Conservation (phyloP, 2,888 invertebrate species). For the Macroteleia sp. region DNA sequence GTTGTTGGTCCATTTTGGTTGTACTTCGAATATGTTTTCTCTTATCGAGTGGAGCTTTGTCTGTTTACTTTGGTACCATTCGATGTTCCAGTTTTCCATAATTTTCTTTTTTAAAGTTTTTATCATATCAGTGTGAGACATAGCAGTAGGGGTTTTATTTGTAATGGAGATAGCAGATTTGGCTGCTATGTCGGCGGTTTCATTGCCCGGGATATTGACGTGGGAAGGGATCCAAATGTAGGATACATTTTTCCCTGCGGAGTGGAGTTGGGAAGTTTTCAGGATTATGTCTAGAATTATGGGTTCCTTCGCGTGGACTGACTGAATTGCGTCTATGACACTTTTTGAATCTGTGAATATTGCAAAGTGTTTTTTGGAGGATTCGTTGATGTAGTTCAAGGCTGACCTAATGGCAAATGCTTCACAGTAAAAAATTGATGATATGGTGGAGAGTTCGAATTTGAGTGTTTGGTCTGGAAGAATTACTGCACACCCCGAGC, state of each 20-base stretch:
- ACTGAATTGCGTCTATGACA: background rate
- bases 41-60: slow-evolving; percentile 2
- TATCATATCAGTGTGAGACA: background rate
- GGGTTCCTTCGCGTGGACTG: background rate
- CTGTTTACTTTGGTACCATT: background rate
- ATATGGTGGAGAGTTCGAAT: background rate
- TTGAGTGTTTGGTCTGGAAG: background rate
- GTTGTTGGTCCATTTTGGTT: no score
- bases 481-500: background rate
- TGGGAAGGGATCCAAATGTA: slow-evolving; percentile 1
- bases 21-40: no score
- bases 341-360: slow-evolving; percentile 2
- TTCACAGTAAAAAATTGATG: background rate
- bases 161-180: background rate
- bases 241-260: background rate
- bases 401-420: background rate
- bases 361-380: background rate
- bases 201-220: slow-evolving; percentile 1
- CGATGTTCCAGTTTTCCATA: slow-evolving; percentile 2
- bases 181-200: slow-evolving; percentile 8
- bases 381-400: background rate
- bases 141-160: no score
- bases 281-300: background rate
- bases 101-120: background rate
- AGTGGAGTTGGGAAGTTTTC: background rate